phyloP scores from a whole-genome alignment of 2,888 invertebrate genomes.

The Ectemnius lituratus region DNA sequence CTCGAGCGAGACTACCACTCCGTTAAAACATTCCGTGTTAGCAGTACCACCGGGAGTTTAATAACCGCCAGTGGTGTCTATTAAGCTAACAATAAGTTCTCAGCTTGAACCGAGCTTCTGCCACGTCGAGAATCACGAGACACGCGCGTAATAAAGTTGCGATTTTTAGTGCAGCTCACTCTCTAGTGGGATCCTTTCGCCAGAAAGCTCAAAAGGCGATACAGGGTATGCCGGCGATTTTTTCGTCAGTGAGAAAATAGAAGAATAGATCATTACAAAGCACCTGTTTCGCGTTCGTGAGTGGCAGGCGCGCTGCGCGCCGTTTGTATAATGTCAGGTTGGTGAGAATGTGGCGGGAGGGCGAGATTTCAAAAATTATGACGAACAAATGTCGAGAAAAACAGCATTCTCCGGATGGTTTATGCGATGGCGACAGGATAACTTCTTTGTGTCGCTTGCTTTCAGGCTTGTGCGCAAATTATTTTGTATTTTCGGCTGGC shows the following conservation, averaged over 20 bases:
- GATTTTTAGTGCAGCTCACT: background rate
- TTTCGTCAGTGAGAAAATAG: constrained; percentile 25
- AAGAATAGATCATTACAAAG: constrained; percentile 28
- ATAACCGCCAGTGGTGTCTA: constrained; percentile 22
- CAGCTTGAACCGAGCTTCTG: background rate
- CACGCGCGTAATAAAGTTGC: background rate
- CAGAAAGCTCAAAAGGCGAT: too few relatives aligned
- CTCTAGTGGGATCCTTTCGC: too few relatives aligned
- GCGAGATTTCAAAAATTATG: constrained; percentile 34
- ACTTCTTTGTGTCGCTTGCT: constrained; percentile 34
- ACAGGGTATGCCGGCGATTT: background rate
- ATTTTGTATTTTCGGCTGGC: constrained; percentile 41
- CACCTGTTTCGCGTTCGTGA: constrained; percentile 23
- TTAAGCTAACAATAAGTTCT: constrained; percentile 19
- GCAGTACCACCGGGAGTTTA: constrained; percentile 31
- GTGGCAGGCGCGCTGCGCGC: too few relatives aligned
- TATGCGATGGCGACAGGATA: constrained; percentile 28
- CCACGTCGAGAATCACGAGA: too few relatives aligned
- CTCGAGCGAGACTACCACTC: background rate
- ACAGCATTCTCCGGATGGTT: constrained; percentile 36
- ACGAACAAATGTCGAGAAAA: constrained; percentile 22
- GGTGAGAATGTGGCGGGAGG: too few relatives aligned
- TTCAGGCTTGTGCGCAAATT: constrained; percentile 11
- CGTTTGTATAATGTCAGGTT: too few relatives aligned
- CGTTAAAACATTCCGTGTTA: constrained; percentile 17